Evolutionary conservation across 2,113 vertebrate species (phyloP).

Genomic region (Cavia porcellus): DNA sequence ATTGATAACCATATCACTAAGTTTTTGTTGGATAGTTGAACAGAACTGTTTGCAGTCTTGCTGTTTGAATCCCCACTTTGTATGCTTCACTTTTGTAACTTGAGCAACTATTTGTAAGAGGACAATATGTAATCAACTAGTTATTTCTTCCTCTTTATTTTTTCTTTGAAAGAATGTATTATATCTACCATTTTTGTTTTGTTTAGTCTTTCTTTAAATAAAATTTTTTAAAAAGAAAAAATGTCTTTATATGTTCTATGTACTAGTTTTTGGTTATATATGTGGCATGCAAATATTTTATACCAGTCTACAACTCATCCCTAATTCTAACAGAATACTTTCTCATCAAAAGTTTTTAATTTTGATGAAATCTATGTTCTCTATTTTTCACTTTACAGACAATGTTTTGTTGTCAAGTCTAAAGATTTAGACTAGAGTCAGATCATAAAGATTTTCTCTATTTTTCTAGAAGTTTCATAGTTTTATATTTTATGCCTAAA

Average conservation of each 20-base stretch:
- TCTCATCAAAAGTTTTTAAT: not conserved
- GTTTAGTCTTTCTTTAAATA: too few relatives aligned
- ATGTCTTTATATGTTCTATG: not conserved
- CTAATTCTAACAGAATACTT: not conserved
- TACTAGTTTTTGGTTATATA: not conserved
- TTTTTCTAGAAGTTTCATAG: not conserved
- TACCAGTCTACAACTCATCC: not conserved
- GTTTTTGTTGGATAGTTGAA: too few relatives aligned
- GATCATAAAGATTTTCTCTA: not conserved
- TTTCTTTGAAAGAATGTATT: too few relatives aligned
- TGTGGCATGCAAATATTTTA: not conserved
- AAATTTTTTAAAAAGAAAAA: too few relatives aligned
- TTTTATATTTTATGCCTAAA: constrained; percentile 30
- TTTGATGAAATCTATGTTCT: constrained; percentile 39
- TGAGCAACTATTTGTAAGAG: too few relatives aligned
- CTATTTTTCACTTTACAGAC: constrained; percentile 1
- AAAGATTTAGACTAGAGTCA: not conserved
- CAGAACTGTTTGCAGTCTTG: too few relatives aligned
- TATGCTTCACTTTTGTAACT: too few relatives aligned
- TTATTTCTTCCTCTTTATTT: too few relatives aligned
- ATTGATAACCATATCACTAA: too few relatives aligned
- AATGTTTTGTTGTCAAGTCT: not conserved
- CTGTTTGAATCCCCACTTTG: too few relatives aligned
- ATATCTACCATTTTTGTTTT: too few relatives aligned
- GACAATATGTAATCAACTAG: too few relatives aligned